phyloP scores from a whole-genome alignment of 2,888 invertebrate genomes.

The Philopedon plagiatum region DNA sequence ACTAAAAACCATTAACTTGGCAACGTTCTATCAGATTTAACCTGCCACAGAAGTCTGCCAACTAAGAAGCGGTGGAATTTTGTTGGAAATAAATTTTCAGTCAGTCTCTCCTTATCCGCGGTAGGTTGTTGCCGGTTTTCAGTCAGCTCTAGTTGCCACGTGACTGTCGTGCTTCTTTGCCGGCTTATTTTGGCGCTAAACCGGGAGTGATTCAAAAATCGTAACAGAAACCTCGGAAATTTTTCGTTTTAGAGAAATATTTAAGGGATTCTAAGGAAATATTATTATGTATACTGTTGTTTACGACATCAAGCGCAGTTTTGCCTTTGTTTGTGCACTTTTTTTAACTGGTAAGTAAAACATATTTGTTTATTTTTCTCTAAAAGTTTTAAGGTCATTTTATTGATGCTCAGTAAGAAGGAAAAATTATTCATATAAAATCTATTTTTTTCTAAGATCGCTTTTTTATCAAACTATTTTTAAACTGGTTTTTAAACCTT shows the following conservation, averaged over 20 bases:
- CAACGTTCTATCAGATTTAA: constrained; percentile 17
- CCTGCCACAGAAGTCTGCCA: constrained; percentile 11
- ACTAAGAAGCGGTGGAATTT: constrained; percentile 25
- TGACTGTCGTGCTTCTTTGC: constrained; percentile 52
- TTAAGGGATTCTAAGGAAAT: constrained; percentile 18
- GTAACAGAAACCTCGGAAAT: constrained; percentile 27
- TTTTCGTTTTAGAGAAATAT: constrained; percentile 25
- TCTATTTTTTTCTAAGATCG: no score
- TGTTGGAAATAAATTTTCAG: constrained; percentile 29
- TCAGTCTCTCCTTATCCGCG: constrained; percentile 54
- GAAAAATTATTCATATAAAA: no score
- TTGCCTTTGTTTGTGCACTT: constrained; percentile 59
- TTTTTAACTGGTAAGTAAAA: constrained; percentile 62
- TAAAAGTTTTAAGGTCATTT: no score
- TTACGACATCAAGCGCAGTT: constrained; percentile 59
- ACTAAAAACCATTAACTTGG: constrained; percentile 23
- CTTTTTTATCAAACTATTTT: no score
- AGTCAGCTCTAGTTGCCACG: constrained; percentile 49
- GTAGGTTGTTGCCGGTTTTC: constrained; percentile 52
- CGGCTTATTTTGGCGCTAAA: constrained; percentile 27
- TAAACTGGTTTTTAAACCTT: no score
- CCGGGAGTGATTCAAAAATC: constrained; percentile 50
- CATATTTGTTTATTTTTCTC: no score
- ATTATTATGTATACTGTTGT: constrained; percentile 61
- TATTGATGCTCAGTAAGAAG: no score